A percentile compares a stretch with the other conserved stretches of the same genome.
Evolutionary conservation across 2,113 vertebrate genomes (phyloP).

Genomic region (Pseudopodoces humilis): DNA sequence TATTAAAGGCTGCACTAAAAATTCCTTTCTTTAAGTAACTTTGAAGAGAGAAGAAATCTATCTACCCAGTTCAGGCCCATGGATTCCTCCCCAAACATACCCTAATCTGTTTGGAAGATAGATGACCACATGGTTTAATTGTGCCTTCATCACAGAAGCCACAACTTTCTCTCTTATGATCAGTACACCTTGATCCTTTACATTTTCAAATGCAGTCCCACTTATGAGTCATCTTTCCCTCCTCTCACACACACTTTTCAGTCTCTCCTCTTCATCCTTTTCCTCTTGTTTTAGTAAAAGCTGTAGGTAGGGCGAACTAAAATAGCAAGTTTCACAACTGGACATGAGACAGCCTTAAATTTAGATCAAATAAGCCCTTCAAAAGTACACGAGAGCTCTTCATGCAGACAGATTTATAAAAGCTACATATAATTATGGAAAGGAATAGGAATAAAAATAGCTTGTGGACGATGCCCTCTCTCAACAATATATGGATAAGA

Average conservation of each 20-base stretch:
- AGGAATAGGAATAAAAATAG: slow-evolving; percentile 45
- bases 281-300: slow-evolving; percentile 47
- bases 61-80: background rate
- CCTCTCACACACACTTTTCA: background rate
- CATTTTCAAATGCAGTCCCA: slow-evolving; percentile 3
- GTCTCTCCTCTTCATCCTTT: slow-evolving; percentile 2
- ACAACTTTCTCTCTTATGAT: background rate
- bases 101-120: background rate
- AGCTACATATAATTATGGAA: slow-evolving; percentile 54
- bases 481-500: background rate
- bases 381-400: background rate
- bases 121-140: background rate
- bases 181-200: background rate
- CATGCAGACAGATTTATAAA: slow-evolving; percentile 28
- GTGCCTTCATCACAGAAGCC: background rate
- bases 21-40: slow-evolving; percentile 36
- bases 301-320: slow-evolving; percentile 39
- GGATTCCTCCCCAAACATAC: background rate
- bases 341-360: slow-evolving; percentile 53
- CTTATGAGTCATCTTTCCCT: slow-evolving; percentile 26
- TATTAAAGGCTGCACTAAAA: slow-evolving; percentile 30
- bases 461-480: background rate
- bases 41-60: background rate
- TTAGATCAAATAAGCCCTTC: slow-evolving; percentile 47
- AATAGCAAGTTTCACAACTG: slow-evolving; percentile 58